These are phyloP conservation scores for Hemiscyllium ocellatum DNA, from an alignment of 2,113 vertebrate species.

Conservation along the genomic window DNA sequence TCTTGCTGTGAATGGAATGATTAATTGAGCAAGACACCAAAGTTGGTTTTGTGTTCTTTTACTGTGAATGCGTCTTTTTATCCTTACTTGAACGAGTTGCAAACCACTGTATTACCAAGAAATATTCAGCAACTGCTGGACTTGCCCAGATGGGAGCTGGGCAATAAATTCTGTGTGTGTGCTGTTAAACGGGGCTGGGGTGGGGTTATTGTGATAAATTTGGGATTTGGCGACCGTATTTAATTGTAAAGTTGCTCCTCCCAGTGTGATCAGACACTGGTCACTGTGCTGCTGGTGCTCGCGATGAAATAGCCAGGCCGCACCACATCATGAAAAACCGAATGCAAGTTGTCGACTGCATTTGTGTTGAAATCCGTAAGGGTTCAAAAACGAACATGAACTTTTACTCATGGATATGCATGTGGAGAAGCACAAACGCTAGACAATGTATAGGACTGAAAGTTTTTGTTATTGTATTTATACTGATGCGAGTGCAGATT, in stretches of 20 bases:
- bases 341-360: not conserved
- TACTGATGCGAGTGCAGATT: slow-evolving; percentile 28
- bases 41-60: not conserved
- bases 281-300: not conserved
- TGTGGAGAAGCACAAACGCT: slow-evolving; percentile 1
- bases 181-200: not conserved
- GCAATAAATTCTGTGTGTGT: not conserved
- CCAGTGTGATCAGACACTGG: not conserved
- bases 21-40: not conserved
- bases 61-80: slow-evolving; percentile 16
- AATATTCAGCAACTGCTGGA: not conserved
- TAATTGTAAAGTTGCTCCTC: not conserved
- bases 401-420: not conserved
- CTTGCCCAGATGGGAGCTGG: not conserved
- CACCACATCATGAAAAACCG: too few species aligned
- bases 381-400: not conserved
- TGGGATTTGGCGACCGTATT: not conserved
- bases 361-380: not conserved
- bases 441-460: not conserved
- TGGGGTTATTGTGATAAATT: too few species aligned
- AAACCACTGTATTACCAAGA: not conserved
- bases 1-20: not conserved
- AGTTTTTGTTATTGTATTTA: slow-evolving; percentile 27
- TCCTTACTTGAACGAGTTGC: slow-evolving; percentile 29
- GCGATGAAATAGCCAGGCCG: not conserved